Base-by-base conservation (phyloP, 2,113 vertebrate species). In the Oreochromis aureus region DNA sequence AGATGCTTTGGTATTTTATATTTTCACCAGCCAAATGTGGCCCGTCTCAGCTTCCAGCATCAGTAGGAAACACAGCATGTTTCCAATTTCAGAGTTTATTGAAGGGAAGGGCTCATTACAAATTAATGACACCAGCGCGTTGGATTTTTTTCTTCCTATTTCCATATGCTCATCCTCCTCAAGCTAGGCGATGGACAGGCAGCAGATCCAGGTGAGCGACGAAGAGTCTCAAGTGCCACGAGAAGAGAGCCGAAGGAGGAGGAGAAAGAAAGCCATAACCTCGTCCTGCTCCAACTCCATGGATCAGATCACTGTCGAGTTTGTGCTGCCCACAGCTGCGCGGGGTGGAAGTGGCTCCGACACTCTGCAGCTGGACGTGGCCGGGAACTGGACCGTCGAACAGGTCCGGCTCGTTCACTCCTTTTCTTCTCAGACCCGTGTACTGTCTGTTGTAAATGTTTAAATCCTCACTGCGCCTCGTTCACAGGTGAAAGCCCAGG, bases 311-410 rank as follows among this genome's bases (percentile, higher is more conserved):
- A 61, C 95, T 3, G 96, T 99, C 12, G 98, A 99, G 93, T 99
- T 99, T 34, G 90, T 98, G 84, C 96, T 99, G 82, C 99, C 98
- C 89, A 98, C 98, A 1, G 94, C 88, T 90, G 96, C 96, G 24
- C 97, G 97, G 79, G 91, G 95, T 16, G 96, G 95, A 63, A 96
- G 95, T 93, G 84, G 82, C 32, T 96, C 95, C 0, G 98, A 99
- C 88, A 96, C 89, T 0, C 85, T 97, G 85, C 93, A 95, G 86
- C 90, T 99, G 0, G 97, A 99, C 8, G 97, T 99, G 90, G 96
- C 98, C 2, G 97, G 97, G 41, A 99, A 98, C 86, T 98, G 98
- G 95, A 99, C 97, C 0, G 98, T 99, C 41, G 98, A 98, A 85
- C 98, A 99, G 94, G 98, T 99, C 12, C 1, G 8, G 9, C 54